Evolutionary conservation across 2,113 vertebrate genomes (phyloP), one percentile per base, ranked within the genome.

Genomic region (Crotophaga sulcirostris): DNA sequence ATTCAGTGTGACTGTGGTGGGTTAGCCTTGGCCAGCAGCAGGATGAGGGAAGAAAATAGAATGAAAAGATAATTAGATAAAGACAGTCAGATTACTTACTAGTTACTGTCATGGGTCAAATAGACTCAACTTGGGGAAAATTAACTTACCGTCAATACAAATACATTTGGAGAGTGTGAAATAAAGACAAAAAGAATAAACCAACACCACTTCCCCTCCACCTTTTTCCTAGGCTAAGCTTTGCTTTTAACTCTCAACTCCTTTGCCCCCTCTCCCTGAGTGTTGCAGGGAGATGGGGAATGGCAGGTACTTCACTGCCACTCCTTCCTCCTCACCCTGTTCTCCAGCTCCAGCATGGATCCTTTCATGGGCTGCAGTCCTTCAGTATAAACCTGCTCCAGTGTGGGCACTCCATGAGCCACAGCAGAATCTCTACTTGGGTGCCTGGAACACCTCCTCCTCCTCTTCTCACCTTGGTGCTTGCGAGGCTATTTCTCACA

Each of bases 261-360:
- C 45, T 47, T 17, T 47, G 9, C 45, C 18, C 45, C 45, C 19
- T 47, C 19, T 47, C 45, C 45, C 45, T 19, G 19, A 19, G 17
- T 47, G 45, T 16, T 18, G 45, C 16, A 20, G 45, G 18, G 18
- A 11, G 3, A n/a, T 42, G 23, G 26, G 40, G 17, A 68, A 25
- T 9, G 25, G 10, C 0, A 1, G 24, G 16, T 69, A 77, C 13
- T 17, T 84, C 28, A 68, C 29, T 80, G 28, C 33, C 1, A 0
- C 15, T 68, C 7, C 60, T 52, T 82, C 15, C 21, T 40, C 24
- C 34, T 78, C 13, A 5, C 49, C 4, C 23, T 80, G 33, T 51
- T 79, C 33, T 10, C 11, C 40, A 72, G 18, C 47, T 77, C 40
- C 44, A 63, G 2, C 2, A 0, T 25, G 26, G 28, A 14, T 18